phyloP scores from a whole-genome alignment of 2,797 vertebrate genomes.

The Geotrypetes seraphini region DNA sequence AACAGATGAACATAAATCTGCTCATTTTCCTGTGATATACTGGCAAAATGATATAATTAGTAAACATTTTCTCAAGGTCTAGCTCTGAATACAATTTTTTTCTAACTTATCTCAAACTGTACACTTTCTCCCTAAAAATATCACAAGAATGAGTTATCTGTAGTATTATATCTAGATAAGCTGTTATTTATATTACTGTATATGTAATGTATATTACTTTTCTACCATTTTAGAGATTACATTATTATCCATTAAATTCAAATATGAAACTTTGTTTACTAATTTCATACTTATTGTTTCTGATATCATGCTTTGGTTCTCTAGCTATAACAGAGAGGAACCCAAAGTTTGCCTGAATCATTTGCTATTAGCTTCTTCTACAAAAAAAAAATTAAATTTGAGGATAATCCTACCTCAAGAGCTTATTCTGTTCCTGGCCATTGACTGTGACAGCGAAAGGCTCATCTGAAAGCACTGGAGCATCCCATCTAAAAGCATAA shows the following conservation, averaged over 20 bases:
- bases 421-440: constrained; percentile 78
- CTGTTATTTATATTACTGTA: constrained; percentile 1
- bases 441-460: constrained; percentile 73
- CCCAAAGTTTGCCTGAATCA: constrained; percentile 69
- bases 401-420: constrained; percentile 77
- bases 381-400: constrained; percentile 67
- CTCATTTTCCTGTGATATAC: too few species aligned
- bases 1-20: too few species aligned
- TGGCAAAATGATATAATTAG: too few species aligned
- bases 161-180: constrained; percentile 11
- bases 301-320: constrained; percentile 67
- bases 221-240: constrained; percentile 30
- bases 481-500: constrained; percentile 74
- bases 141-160: too few species aligned
- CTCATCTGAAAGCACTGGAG: constrained; percentile 71
- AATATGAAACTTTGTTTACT: constrained; percentile 60
- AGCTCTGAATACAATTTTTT: too few species aligned
- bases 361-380: constrained; percentile 73
- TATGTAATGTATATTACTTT: constrained; percentile 2
- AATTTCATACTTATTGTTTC: constrained; percentile 54
- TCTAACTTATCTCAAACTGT: too few species aligned
- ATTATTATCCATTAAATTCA: constrained; percentile 38
- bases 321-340: constrained; percentile 61
- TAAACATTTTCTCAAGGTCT: too few species aligned
- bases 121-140: too few species aligned